Percentiles rank a stretch among this genome's conserved stretches.
Conservation (phyloP, 2,888 invertebrate genomes). For the Dasysyrphus albostriatus region DNA sequence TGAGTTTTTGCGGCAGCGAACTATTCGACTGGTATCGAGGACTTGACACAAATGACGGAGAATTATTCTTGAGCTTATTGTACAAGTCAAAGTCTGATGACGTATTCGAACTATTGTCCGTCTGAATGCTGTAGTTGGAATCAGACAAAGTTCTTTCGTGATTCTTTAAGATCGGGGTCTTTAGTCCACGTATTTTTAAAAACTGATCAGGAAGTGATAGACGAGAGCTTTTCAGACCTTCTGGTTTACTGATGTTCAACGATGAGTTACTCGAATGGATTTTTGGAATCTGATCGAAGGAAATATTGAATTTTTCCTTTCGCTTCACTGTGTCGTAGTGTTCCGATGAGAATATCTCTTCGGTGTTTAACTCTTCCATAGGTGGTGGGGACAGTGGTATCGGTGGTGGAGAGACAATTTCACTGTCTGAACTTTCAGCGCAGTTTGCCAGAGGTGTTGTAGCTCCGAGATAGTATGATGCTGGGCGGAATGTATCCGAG, state of each 20-base stretch:
- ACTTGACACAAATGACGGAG: slow-evolving; percentile 80
- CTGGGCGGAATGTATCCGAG: slow-evolving; percentile 94
- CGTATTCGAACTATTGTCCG: slow-evolving; percentile 83
- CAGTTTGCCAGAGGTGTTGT: slow-evolving; percentile 88
- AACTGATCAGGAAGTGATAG: slow-evolving; percentile 83
- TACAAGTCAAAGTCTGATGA: slow-evolving; percentile 83
- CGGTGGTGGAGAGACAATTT: slow-evolving; percentile 91
- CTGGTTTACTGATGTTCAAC: slow-evolving; percentile 80
- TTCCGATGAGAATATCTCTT: slow-evolving; percentile 84
- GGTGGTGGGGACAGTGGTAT: slow-evolving; percentile 89
- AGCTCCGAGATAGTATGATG: slow-evolving; percentile 92
- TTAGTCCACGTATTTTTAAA: slow-evolving; percentile 79
- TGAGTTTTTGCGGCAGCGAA: slow-evolving; percentile 79
- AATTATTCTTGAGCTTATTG: slow-evolving; percentile 82
- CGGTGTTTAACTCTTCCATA: slow-evolving; percentile 88
- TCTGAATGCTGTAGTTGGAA: slow-evolving; percentile 83
- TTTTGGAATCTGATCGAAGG: slow-evolving; percentile 82
- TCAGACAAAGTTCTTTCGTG: slow-evolving; percentile 82
- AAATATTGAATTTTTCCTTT: slow-evolving; percentile 81
- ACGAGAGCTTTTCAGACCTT: slow-evolving; percentile 81
- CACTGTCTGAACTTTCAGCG: slow-evolving; percentile 92
- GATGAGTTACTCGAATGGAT: slow-evolving; percentile 83
- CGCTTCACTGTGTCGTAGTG: slow-evolving; percentile 83
- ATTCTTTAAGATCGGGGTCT: slow-evolving; percentile 79
- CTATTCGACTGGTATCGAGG: slow-evolving; percentile 82